Evolutionary conservation across 2,113 vertebrate genomes (phyloP).

Genomic region (Crotalus helleri): DNA sequence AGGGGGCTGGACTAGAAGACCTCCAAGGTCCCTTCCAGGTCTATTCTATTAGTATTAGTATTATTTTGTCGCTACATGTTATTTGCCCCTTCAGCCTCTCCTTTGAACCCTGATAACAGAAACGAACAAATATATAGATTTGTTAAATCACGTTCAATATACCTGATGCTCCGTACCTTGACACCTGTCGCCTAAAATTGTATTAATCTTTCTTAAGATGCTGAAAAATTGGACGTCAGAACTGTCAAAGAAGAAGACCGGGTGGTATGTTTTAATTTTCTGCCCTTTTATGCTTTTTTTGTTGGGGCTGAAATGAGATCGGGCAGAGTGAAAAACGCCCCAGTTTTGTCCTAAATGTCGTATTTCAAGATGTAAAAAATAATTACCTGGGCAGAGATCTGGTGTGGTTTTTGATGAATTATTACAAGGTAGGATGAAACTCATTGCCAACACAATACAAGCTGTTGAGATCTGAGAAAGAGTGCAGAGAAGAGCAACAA

Average conservation of each 20-base stretch:
- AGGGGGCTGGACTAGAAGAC: too few species aligned
- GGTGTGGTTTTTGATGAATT: neutral
- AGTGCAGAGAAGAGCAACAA: too few species aligned
- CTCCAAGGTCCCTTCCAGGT: too few species aligned
- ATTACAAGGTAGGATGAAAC: neutral
- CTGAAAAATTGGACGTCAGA: slow-evolving; percentile 82
- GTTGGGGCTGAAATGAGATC: neutral
- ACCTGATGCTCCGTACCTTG: neutral
- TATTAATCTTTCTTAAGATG: slow-evolving; percentile 72
- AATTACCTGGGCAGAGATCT: neutral
- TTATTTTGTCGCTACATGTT: too few species aligned
- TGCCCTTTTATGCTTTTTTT: neutral
- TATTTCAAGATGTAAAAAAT: neutral
- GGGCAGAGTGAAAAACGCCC: neutral
- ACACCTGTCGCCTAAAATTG: neutral
- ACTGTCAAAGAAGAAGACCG: slow-evolving; percentile 80
- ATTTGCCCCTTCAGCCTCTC: neutral
- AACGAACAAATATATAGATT: neutral
- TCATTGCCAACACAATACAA: neutral
- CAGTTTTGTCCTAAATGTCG: neutral
- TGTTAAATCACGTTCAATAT: neutral
- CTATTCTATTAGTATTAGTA: too few species aligned
- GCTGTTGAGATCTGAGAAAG: too few species aligned
- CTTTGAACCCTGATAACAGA: neutral
- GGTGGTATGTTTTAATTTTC: slow-evolving; percentile 75